These are phyloP conservation scores for Heterodera filipjevi DNA, from an alignment of 2,888 invertebrate genomes.

Conservation along the genomic window DNA sequence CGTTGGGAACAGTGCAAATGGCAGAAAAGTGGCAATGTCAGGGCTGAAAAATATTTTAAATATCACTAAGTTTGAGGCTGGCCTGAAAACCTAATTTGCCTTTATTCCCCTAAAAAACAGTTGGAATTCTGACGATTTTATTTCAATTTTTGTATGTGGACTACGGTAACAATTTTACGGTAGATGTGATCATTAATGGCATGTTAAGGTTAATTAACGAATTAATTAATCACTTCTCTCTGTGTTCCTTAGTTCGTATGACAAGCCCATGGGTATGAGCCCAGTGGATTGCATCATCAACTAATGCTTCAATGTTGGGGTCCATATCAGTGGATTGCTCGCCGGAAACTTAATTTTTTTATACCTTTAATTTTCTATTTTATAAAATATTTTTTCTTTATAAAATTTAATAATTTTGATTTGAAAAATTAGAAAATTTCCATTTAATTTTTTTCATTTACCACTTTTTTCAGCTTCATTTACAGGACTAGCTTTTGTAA, in stretches of 20 bases:
- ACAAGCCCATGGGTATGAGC: conserved; percentile 58
- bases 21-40: conserved; percentile 57
- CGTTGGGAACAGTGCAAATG: conserved; percentile 61
- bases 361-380: too few relatives aligned
- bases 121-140: too few relatives aligned
- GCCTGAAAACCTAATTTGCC: not conserved
- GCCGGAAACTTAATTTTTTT: too few relatives aligned
- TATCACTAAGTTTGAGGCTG: not conserved
- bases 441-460: too few relatives aligned
- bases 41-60: conserved; percentile 53
- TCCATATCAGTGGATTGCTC: not conserved
- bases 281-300: conserved; percentile 57
- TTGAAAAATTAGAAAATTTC: too few relatives aligned
- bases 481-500: too few relatives aligned
- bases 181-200: conserved; percentile 35
- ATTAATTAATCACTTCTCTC: not conserved
- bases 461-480: too few relatives aligned
- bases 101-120: not conserved
- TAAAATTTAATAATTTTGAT: too few relatives aligned
- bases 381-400: too few relatives aligned
- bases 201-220: conserved; percentile 2
- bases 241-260: conserved; percentile 50
- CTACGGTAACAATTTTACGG: not conserved
- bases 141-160: too few relatives aligned
- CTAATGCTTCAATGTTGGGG: conserved; percentile 13